Base-by-base conservation (phyloP, 2,797 vertebrate species). In the Manis javanica region DNA sequence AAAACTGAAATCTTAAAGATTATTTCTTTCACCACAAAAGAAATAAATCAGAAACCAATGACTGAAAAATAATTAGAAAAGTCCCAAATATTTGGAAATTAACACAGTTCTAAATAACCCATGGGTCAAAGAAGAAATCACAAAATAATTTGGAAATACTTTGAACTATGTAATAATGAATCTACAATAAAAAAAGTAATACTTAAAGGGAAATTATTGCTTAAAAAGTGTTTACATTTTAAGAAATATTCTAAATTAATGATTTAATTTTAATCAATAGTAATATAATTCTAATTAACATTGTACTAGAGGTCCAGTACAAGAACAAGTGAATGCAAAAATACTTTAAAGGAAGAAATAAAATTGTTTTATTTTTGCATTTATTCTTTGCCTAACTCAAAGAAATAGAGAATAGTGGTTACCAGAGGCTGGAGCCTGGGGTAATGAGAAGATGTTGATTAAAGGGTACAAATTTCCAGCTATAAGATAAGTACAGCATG, bases 11-110 rank as follows among this genome's bases (percentile, higher is more conserved):
- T 49, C 53, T 37, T 49, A 78, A 14, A 79, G 69, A 59, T 39
- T 87, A 61, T 51, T 79, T 93, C 63, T 79, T 29, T 51, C 26
- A 21, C 15, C n/a, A 71, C 34, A 53, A 55, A 24, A 49, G n/a
- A 93, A 87, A n/a, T 87, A 93, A 87, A 53, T 71, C 42, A 93
- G 42, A 87, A 69, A 79, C 4, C 49, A 92, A 23, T 63, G 31
- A 55, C 23, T 46, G 37, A 92, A 86, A 74, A 23, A 51, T 71
- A 39, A 15, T 61, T 39, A 31, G 24, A 51, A 87, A 93, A 61
- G n/a, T 69, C 64, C 19, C 55, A 79, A 63, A 69, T 86, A 81
- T 77, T 51, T 87, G 55, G 55, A 66, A 77, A 82, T 71, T 75
- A 95, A 57, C 37, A 57, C 46, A 66, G 26, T 68, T 53, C 29